phyloP scores from a whole-genome alignment of 2,888 invertebrate genomes.

The Macaria notata region DNA sequence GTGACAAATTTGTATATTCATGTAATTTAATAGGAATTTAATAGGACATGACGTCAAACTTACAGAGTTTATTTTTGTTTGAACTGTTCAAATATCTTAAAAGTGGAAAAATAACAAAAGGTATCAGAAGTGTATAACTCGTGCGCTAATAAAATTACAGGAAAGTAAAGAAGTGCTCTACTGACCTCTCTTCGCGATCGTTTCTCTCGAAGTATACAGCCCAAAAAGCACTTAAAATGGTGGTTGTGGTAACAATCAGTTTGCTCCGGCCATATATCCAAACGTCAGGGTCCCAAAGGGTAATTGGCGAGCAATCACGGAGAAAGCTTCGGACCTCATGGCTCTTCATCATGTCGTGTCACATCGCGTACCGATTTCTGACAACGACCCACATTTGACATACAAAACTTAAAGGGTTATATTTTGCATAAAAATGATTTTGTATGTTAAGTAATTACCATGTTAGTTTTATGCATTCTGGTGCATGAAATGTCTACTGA shows the following conservation, averaged over 20 bases:
- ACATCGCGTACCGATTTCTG: constrained; percentile 44
- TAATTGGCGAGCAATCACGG: constrained; percentile 64
- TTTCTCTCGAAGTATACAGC: constrained; percentile 4
- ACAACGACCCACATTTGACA: constrained; percentile 21
- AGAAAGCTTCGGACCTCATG: constrained; percentile 53
- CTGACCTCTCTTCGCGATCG: constrained; percentile 6
- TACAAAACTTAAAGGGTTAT: too few relatives aligned
- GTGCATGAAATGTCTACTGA: too few relatives aligned
- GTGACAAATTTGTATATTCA: too few relatives aligned
- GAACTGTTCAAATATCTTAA: too few relatives aligned
- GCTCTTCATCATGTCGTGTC: constrained; percentile 40
- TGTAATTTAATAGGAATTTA: too few relatives aligned
- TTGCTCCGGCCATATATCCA: constrained; percentile 42
- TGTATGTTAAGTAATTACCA: too few relatives aligned
- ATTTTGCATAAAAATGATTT: neutral
- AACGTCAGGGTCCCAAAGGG: constrained; percentile 43
- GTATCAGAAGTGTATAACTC: too few relatives aligned
- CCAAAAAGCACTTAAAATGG: constrained; percentile 17
- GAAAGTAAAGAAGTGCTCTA: constrained; percentile 5
- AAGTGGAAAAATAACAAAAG: too few relatives aligned
- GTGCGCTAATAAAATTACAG: too few relatives aligned
- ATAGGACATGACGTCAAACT: too few relatives aligned
- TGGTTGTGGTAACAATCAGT: constrained; percentile 29
- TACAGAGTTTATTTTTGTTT: too few relatives aligned
- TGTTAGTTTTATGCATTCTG: too few relatives aligned